A percentile compares a stretch with the other conserved stretches of the same genome.
Conservation (phyloP, 2,888 invertebrate genomes). For the Steinernema carpocapsae region DNA sequence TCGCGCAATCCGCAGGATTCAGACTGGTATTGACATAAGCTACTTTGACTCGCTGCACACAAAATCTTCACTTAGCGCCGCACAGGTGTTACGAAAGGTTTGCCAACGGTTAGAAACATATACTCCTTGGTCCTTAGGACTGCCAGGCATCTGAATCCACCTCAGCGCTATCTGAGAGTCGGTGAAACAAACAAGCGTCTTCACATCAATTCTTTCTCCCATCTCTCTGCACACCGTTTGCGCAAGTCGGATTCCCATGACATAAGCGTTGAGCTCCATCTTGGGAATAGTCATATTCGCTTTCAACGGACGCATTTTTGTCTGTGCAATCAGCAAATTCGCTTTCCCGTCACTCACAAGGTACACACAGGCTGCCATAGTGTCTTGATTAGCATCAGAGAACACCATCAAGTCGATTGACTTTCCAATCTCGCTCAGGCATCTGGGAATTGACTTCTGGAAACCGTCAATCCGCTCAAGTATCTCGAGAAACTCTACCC, state of each 20-base stretch:
- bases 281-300: slow-evolving; percentile 40
- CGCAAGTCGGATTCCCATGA: slow-evolving; percentile 35
- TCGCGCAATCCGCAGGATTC: slow-evolving; percentile 67
- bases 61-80: neutral
- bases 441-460: neutral
- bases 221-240: slow-evolving; percentile 10
- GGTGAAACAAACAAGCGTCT: slow-evolving; percentile 33
- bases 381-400: neutral
- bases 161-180: slow-evolving; percentile 39
- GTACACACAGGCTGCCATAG: slow-evolving; percentile 31
- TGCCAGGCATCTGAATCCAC: slow-evolving; percentile 37
- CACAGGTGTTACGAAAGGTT: slow-evolving; percentile 35
- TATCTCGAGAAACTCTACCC: neutral
- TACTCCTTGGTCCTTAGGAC: neutral
- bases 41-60: slow-evolving; percentile 41
- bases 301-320: slow-evolving; percentile 34
- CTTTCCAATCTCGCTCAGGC: neutral
- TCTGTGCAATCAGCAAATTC: neutral
- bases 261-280: slow-evolving; percentile 39
- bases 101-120: slow-evolving; percentile 47
- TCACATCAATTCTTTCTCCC: slow-evolving; percentile 40
- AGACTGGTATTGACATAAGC: slow-evolving; percentile 50
- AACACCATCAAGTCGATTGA: neutral
- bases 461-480: neutral
- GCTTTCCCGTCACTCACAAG: neutral